phyloP scores from a whole-genome alignment of 2,797 vertebrate species.

The Centroberyx gerrardi region DNA sequence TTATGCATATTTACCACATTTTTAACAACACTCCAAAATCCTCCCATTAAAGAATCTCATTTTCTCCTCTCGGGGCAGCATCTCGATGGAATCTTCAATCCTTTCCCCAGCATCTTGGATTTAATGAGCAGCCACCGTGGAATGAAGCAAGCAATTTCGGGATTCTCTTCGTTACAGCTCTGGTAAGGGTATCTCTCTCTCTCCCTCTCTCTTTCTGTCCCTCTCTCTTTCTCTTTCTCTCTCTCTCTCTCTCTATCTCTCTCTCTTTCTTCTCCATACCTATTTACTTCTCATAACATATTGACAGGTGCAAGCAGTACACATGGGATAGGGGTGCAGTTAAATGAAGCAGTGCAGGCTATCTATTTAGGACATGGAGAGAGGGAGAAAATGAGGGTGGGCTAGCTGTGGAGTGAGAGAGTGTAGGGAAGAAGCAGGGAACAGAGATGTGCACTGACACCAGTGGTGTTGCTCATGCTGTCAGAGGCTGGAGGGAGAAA shows the following conservation, averaged over 20 bases:
- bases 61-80: constrained; percentile 66
- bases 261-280: constrained; percentile 46
- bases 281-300: constrained; percentile 67
- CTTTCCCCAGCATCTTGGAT: constrained; percentile 82
- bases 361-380: constrained; percentile 61
- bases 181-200: constrained; percentile 76
- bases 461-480: constrained; percentile 59
- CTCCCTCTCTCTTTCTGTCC: constrained; percentile 13
- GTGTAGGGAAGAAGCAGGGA: constrained; percentile 33
- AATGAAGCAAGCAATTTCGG: constrained; percentile 79
- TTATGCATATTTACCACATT: constrained; percentile 60
- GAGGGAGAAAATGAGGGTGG: constrained; percentile 44
- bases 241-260: constrained; percentile 24
- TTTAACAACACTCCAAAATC: constrained; percentile 63
- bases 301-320: constrained; percentile 65
- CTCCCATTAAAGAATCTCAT: constrained; percentile 64
- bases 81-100: constrained; percentile 80
- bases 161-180: constrained; percentile 74
- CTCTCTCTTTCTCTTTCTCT: constrained; percentile 9
- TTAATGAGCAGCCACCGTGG: constrained; percentile 81
- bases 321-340: constrained; percentile 52
- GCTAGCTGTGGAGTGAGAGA: constrained; percentile 44
- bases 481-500: constrained; percentile 57
- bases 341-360: constrained; percentile 63
- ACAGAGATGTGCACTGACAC: constrained; percentile 60